Conservation (phyloP, 2,797 vertebrate species). For the Pantherophis alleghaniensis region DNA sequence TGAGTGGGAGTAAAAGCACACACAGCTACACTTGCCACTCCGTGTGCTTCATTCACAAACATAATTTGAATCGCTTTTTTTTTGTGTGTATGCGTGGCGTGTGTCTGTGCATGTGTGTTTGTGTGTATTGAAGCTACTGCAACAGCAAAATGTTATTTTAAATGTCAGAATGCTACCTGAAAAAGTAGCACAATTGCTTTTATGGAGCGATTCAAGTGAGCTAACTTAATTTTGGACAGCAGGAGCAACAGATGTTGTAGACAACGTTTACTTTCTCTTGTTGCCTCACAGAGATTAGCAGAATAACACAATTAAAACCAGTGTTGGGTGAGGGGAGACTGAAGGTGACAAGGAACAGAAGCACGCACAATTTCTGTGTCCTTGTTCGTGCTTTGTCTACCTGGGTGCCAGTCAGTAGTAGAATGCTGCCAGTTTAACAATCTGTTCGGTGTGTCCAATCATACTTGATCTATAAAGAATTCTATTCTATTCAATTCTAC, state of each 20-base stretch:
- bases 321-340: background rate
- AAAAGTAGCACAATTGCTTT: constrained; percentile 47
- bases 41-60: constrained; percentile 37
- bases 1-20: background rate
- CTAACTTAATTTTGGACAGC: constrained; percentile 68
- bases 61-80: background rate
- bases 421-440: too few relatives aligned
- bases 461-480: too few relatives aligned
- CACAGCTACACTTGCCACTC: background rate
- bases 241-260: constrained; percentile 62
- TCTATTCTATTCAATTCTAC: too few relatives aligned
- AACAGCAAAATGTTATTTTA: constrained; percentile 10
- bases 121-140: too few relatives aligned
- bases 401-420: background rate
- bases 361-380: constrained; percentile 11
- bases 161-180: constrained; percentile 57
- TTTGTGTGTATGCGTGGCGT: background rate
- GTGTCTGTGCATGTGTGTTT: too few relatives aligned
- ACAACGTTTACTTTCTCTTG: constrained; percentile 60
- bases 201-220: constrained; percentile 66
- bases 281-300: constrained; percentile 54
- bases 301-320: constrained; percentile 57
- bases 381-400: background rate
- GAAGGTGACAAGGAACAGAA: constrained; percentile 9
- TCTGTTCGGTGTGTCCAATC: too few relatives aligned